Evolutionary conservation across 2,797 vertebrate species (phyloP).

Genomic region (Nyctalus aviator): DNA sequence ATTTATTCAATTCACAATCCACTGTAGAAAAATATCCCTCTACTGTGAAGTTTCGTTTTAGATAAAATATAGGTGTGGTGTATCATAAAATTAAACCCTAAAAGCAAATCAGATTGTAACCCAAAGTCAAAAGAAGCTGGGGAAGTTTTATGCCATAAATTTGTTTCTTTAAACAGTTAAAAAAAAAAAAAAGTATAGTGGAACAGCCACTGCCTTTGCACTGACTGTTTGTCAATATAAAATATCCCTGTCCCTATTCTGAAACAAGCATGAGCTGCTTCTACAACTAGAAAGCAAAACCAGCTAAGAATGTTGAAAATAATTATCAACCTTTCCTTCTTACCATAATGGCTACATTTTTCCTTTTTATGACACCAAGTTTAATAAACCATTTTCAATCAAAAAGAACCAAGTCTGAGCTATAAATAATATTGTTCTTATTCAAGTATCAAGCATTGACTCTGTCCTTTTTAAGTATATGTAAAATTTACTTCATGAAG

Average conservation of each 20-base stretch:
- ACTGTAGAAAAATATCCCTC: constrained; percentile 80
- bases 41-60: constrained; percentile 81
- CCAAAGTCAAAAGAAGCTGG: constrained; percentile 80
- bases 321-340: constrained; percentile 22
- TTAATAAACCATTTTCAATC: constrained; percentile 43
- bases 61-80: constrained; percentile 74
- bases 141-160: constrained; percentile 48
- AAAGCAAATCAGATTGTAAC: constrained; percentile 74
- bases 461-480: constrained; percentile 48
- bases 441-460: constrained; percentile 36
- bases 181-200: constrained; percentile 43
- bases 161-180: constrained; percentile 47
- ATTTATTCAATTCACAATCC: constrained; percentile 84
- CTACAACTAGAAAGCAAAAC: constrained; percentile 58
- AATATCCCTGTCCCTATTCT: constrained; percentile 25
- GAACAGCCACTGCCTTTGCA: neutral
- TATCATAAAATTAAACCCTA: constrained; percentile 81
- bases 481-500: constrained; percentile 36
- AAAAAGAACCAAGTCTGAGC: constrained; percentile 45
- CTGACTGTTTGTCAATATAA: constrained; percentile 37
- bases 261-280: constrained; percentile 45
- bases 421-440: constrained; percentile 51
- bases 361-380: neutral
- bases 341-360: constrained; percentile 50
- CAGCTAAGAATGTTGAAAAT: constrained; percentile 30